Base-by-base conservation (phyloP, 2,888 invertebrate species). In the Ochlodes sylvanus region DNA sequence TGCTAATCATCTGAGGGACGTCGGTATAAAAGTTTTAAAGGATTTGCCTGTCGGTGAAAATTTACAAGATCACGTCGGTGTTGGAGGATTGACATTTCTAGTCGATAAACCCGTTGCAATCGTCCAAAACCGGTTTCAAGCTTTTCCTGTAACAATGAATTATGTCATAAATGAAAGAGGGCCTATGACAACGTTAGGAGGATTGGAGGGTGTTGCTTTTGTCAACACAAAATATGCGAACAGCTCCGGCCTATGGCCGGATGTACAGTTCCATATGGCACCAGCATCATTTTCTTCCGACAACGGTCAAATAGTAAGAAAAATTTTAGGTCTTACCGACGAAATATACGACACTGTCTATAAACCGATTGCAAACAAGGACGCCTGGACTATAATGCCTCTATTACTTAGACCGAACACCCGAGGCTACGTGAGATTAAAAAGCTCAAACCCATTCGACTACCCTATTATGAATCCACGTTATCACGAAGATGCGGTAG, bases 211-310 rank as follows among this genome's bases (percentile, higher is more conserved):
- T 0, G 90, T 98, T 63, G 98, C 97, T 1, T 98, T 98, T 84
- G 96, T 98, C 0, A 97, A 97, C 75, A 98, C 98, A 0, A 96
- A 95, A 71, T 97, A 95, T 76, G 97, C 97, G 0, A 98, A 98
- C 78, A 91, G 93, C 60, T 95, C 96, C 1, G 95, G 96, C 1
- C 94, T 96, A 71, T 97, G 97, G 95, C 98, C 98, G 0, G 98
- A 98, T 77, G 96, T 98, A 56, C 98, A 98, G 78, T 97, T 98
- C 77, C 98, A 98, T 80, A 98, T 98, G 96, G 98, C 98, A 1
- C 98, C 98, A 0, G 97, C 98, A 0, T 97, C 97, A 0, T 96
- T 97, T 50, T 96, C 96, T 69, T 97, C 97, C 0, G 97, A 97
- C 79, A 96, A 95, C 66, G 96, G 96, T 0, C 94, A 95, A 63